Evolutionary conservation across 2,888 invertebrate genomes (phyloP).

Genomic region (Amiota minor): DNA sequence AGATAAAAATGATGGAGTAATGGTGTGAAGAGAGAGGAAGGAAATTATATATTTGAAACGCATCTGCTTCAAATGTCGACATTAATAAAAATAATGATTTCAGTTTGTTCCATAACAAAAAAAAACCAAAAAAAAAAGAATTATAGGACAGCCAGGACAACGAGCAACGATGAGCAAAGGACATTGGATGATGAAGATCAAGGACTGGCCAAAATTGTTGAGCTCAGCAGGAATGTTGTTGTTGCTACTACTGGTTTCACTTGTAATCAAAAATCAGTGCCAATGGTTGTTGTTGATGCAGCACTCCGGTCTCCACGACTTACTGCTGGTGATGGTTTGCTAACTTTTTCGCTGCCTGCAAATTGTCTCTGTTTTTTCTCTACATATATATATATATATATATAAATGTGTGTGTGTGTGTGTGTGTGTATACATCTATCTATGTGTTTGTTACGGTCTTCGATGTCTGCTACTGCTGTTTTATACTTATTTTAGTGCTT

Average conservation of each 20-base stretch:
- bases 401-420: background rate
- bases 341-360: constrained; percentile 16
- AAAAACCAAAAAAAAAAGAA: no score
- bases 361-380: background rate
- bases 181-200: no score
- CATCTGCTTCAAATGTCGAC: constrained; percentile 35
- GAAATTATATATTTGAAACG: background rate
- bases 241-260: no score
- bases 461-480: background rate
- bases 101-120: no score
- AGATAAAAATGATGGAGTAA: no score
- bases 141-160: no score
- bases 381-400: no score
- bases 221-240: constrained; percentile 49
- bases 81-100: constrained; percentile 63
- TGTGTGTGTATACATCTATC: background rate
- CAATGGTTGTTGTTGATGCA: no score
- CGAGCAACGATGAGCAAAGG: no score
- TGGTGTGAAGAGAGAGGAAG: no score
- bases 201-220: constrained; percentile 45
- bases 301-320: no score
- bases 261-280: no score
- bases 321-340: background rate
- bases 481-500: constrained; percentile 20
- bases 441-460: background rate